Evolutionary conservation across 2,888 invertebrate genomes (phyloP).

Genomic region (Odontomyia ornata): DNA sequence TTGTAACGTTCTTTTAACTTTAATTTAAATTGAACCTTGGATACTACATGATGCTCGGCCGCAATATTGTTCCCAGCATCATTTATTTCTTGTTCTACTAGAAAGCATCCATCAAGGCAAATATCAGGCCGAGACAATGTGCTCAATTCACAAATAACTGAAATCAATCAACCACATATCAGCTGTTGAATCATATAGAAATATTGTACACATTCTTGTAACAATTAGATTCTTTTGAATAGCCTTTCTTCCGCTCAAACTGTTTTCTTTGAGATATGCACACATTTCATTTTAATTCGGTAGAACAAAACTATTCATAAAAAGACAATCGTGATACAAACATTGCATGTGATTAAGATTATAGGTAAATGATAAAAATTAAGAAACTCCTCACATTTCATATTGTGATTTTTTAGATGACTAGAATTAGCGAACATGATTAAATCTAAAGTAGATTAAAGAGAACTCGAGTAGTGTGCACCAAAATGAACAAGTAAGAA

Average conservation of each 20-base stretch:
- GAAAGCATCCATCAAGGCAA: no score
- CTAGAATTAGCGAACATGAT: conserved; percentile 6
- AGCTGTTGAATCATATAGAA: not conserved
- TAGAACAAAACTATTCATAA: conserved; percentile 31
- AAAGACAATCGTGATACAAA: conserved; percentile 52
- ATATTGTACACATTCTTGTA: not conserved
- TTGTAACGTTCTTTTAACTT: not conserved
- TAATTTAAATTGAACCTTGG: not conserved
- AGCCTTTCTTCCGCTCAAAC: no score
- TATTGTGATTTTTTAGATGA: conserved; percentile 31
- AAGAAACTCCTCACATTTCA: conserved; percentile 31
- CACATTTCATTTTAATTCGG: not conserved
- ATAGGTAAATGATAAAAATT: conserved; percentile 17
- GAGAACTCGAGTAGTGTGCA: conserved; percentile 1
- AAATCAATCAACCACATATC: conserved; percentile 6
- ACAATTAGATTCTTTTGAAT: no score
- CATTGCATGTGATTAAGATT: conserved; percentile 50
- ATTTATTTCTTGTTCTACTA: no score
- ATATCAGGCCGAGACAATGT: no score
- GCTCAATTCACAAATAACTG: no score
- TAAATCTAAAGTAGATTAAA: conserved; percentile 6
- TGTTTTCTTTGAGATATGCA: no score
- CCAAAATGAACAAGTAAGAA: not conserved
- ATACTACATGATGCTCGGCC: no score
- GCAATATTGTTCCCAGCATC: no score